Evolutionary conservation across 2,888 invertebrate genomes (phyloP).

Genomic region (Agrilus biguttatus): DNA sequence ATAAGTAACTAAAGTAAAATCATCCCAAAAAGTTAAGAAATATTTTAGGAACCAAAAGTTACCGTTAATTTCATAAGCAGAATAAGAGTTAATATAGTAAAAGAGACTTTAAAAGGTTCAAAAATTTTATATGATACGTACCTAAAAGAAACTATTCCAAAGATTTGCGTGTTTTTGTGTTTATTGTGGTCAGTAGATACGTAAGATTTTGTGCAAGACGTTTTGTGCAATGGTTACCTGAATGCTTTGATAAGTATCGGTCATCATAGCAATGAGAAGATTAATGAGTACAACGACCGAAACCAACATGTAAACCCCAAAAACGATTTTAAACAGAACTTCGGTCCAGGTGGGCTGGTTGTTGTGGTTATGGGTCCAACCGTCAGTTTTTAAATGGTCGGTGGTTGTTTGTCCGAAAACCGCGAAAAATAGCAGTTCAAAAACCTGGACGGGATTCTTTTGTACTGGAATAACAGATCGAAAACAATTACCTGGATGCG

Average conservation of each 20-base stretch:
- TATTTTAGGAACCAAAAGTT: too few relatives aligned
- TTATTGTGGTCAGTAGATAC: too few relatives aligned
- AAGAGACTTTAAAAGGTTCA: too few relatives aligned
- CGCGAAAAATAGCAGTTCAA: slow-evolving; percentile 97
- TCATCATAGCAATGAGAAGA: slow-evolving; percentile 99
- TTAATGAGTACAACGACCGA: slow-evolving; percentile 98
- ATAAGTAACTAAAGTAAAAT: too few relatives aligned
- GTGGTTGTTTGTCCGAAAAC: slow-evolving; percentile 90
- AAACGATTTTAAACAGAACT: slow-evolving; percentile 74
- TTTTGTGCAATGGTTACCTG: slow-evolving; percentile 50
- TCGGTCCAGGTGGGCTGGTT: slow-evolving; percentile 71
- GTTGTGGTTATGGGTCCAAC: slow-evolving; percentile 32
- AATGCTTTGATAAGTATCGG: slow-evolving; percentile 98
- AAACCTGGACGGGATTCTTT: slow-evolving; percentile 82
- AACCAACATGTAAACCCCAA: slow-evolving; percentile 95
- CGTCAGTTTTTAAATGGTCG: slow-evolving; percentile 57
- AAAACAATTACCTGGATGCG: slow-evolving; percentile 81
- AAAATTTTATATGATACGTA: too few relatives aligned
- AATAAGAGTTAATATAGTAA: too few relatives aligned
- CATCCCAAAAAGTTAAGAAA: too few relatives aligned
- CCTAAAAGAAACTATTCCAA: too few relatives aligned
- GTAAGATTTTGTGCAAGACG: too few relatives aligned
- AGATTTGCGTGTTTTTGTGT: too few relatives aligned
- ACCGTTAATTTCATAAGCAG: too few relatives aligned
- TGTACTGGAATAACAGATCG: slow-evolving; percentile 61